phyloP scores from a whole-genome alignment of 2,888 invertebrate genomes.

The Salticus scenicus region DNA sequence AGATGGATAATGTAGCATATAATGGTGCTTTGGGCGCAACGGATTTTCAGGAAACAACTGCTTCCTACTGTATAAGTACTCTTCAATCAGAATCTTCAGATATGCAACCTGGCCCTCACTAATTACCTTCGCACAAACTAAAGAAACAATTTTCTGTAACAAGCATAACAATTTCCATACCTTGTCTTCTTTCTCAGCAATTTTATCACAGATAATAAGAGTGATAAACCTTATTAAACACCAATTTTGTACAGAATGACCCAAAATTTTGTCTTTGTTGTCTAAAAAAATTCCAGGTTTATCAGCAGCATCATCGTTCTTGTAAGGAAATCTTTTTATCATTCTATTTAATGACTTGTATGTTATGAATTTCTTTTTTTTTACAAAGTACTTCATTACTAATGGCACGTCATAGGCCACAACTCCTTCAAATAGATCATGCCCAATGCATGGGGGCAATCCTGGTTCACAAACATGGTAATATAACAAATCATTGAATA shows the following conservation, averaged over 20 bases:
- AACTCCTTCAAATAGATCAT: not conserved
- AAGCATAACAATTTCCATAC: not conserved
- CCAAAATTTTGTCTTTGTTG: not conserved
- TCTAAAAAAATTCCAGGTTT: not conserved
- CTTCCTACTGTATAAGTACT: not conserved
- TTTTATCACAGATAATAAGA: not conserved
- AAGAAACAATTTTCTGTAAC: not conserved
- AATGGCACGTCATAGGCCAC: not conserved
- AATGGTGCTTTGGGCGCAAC: constrained; percentile 22
- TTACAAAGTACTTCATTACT: not conserved
- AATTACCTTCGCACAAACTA: not conserved
- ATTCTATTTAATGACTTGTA: not conserved
- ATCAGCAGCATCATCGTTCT: not conserved
- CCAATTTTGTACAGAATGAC: not conserved
- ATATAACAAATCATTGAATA: not conserved
- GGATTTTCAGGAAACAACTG: not conserved
- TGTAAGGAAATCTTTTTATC: not conserved
- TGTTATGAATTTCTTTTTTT: not conserved
- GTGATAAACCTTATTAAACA: not conserved
- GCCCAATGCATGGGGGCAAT: not conserved
- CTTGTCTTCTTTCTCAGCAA: not conserved
- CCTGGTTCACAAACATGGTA: not conserved
- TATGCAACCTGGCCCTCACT: no score
- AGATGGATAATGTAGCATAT: not conserved
- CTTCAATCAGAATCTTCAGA: no score